These are phyloP conservation scores for Halcyon chelicuti DNA, from an alignment of 2,797 vertebrate genomes.

Conservation along the genomic window DNA sequence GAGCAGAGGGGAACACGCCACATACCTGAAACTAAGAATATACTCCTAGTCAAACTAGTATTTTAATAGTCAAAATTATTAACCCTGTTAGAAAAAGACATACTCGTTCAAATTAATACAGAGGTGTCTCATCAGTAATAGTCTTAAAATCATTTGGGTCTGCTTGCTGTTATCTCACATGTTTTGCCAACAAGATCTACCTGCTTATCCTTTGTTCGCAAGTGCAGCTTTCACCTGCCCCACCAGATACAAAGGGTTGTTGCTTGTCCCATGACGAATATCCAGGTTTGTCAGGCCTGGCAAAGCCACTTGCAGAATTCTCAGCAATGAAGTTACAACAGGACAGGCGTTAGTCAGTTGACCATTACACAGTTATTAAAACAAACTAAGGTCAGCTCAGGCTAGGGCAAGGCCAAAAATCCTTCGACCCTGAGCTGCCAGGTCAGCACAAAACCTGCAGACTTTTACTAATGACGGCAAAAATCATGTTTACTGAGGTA, in stretches of 20 bases:
- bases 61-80: not conserved
- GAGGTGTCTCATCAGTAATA: not conserved
- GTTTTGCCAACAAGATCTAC: not conserved
- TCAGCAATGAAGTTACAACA: not conserved
- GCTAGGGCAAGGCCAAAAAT: not conserved
- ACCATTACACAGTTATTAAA: not conserved
- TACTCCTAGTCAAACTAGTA: not conserved
- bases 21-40: not conserved
- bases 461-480: not conserved
- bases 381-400: not conserved
- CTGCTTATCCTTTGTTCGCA: not conserved
- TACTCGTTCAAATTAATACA: not conserved
- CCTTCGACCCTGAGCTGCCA: not conserved
- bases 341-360: not conserved
- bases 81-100: not conserved
- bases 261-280: not conserved
- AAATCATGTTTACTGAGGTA: not conserved
- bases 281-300: not conserved
- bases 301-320: rapidly evolving
- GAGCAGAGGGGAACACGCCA: not conserved
- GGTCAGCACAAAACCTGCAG: not conserved
- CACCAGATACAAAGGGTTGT: not conserved
- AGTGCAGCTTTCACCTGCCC: not conserved
- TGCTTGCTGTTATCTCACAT: not conserved
- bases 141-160: not conserved